A percentile compares a stretch with the other conserved stretches of the same genome.
Conservation (phyloP, 2,888 invertebrate genomes). For the Gibbula magus region DNA sequence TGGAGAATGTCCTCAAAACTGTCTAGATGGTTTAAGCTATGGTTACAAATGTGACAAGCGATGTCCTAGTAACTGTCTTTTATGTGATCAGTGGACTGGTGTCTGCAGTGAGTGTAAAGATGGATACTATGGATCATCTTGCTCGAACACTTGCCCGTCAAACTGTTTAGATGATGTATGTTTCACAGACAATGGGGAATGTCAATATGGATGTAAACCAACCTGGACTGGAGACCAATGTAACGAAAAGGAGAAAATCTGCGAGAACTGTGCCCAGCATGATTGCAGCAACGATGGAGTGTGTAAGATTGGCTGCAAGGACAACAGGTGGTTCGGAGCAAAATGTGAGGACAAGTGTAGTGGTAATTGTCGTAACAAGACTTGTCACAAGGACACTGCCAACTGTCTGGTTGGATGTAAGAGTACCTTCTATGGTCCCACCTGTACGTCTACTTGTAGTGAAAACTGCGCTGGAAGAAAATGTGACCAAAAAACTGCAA, state of each 20-base stretch:
- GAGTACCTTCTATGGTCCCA: constrained; percentile 43
- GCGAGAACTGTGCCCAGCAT: neutral
- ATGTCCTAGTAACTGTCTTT: constrained; percentile 28
- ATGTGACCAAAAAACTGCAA: constrained; percentile 23
- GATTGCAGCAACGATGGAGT: neutral
- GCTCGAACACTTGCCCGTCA: neutral
- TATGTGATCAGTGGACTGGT: constrained; percentile 41
- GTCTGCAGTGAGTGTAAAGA: constrained; percentile 33
- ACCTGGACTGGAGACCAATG: constrained; percentile 45
- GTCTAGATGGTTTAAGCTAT: constrained; percentile 28
- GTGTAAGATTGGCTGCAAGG: neutral
- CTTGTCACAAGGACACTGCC: constrained; percentile 27
- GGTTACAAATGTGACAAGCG: constrained; percentile 19
- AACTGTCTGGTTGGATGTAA: constrained; percentile 43
- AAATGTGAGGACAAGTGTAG: constrained; percentile 28
- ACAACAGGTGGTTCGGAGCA: constrained; percentile 7
- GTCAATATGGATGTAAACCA: constrained; percentile 39
- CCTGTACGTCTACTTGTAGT: constrained; percentile 43
- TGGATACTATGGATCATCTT: neutral
- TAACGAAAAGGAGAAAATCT: constrained; percentile 23
- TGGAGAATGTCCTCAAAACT: constrained; percentile 30
- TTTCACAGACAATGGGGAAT: constrained; percentile 41
- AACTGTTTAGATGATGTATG: constrained; percentile 32
- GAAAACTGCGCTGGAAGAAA: constrained; percentile 33
- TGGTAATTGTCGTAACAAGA: neutral